A percentile compares a stretch with the other conserved stretches of the same genome.
Evolutionary conservation across 2,113 vertebrate genomes (phyloP).

Genomic region (Hystrix cristata): DNA sequence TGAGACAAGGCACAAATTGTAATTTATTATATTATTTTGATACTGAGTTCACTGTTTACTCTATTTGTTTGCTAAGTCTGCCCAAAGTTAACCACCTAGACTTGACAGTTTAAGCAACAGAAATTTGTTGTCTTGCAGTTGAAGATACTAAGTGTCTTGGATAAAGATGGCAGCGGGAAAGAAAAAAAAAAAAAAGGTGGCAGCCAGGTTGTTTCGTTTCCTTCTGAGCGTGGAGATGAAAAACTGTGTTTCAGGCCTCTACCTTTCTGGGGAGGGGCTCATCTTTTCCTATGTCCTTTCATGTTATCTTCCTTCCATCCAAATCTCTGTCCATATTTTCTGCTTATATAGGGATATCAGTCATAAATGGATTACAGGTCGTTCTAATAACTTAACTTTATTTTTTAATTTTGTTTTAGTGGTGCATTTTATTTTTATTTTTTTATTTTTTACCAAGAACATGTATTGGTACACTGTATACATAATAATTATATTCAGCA

Average conservation of each 20-base stretch:
- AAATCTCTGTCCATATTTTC: neutral
- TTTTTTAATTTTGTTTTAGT: too few relatives aligned
- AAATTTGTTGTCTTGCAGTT: neutral
- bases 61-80: neutral
- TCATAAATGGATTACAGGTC: neutral
- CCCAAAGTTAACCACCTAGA: neutral
- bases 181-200: neutral
- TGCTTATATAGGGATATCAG: neutral
- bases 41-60: neutral
- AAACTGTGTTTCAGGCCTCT: neutral
- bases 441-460: too few relatives aligned
- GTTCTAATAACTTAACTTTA: neutral
- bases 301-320: neutral
- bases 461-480: too few relatives aligned
- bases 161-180: neutral
- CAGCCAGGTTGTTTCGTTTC: neutral
- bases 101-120: neutral
- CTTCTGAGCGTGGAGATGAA: neutral
- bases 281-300: neutral
- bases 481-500: too few relatives aligned
- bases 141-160: neutral
- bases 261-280: fast-evolving
- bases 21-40: neutral
- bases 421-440: too few relatives aligned
- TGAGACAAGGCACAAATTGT: neutral